A percentile compares a stretch with the other conserved stretches of the same genome.
These are phyloP conservation scores for Pionites leucogaster DNA, from an alignment of 2,113 vertebrate genomes.

Conservation along the genomic window DNA sequence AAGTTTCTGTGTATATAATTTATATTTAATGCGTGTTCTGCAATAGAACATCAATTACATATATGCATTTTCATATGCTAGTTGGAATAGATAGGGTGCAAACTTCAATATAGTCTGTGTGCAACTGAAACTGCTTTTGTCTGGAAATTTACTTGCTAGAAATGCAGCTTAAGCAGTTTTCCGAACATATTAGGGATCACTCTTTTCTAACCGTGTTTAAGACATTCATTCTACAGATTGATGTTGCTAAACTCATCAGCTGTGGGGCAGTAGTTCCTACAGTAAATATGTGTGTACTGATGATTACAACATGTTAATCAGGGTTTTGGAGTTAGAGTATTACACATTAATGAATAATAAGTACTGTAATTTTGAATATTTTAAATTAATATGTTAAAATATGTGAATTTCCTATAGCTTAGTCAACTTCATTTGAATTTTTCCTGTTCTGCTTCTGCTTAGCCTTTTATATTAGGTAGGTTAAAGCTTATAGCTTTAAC, in stretches of 20 bases:
- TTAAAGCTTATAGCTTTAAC: neutral
- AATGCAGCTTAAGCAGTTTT: neutral
- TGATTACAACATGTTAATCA: neutral
- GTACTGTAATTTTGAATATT: neutral
- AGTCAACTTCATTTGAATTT: neutral
- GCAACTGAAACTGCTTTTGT: neutral
- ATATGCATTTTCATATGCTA: neutral
- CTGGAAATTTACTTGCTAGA: neutral
- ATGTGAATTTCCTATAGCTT: neutral
- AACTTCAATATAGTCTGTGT: neutral
- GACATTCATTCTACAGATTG: neutral
- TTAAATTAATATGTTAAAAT: neutral
- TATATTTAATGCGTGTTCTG: neutral
- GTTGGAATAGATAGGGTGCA: neutral
- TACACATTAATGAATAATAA: neutral
- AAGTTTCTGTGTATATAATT: neutral
- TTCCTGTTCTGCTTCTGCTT: neutral
- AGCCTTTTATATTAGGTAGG: neutral
- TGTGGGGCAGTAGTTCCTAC: neutral
- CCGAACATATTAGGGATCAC: too few species aligned
- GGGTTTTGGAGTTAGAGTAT: neutral
- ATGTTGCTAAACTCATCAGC: neutral
- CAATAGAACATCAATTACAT: neutral
- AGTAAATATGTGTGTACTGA: neutral
- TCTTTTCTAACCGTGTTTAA: neutral